Evolutionary conservation across 2,888 invertebrate species (phyloP), one percentile per base, ranked within the genome.

Genomic region (Torymus texanus): DNA sequence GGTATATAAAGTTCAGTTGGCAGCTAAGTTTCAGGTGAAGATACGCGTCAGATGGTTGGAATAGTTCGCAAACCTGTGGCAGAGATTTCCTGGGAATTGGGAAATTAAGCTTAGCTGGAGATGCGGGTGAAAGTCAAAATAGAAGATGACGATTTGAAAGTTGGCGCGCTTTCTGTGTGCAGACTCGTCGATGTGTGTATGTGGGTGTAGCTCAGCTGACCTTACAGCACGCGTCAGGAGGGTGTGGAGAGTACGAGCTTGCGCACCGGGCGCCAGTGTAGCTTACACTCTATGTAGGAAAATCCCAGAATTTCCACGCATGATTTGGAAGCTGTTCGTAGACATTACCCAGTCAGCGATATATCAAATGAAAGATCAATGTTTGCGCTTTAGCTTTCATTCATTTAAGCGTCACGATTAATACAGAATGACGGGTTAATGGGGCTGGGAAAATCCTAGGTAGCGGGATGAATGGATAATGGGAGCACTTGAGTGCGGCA

Each of bases 401-500:
- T 0, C 3, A 8, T 8, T 41, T 50, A 50, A 2, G 2, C 2
- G 1, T 14, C 50, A 21, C 1, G 29, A 67, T 55, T 65, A 67
- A 78, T 78, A 61, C 55, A 78, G 50, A 73, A 78, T 14, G 21
- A n/a, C 2, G 11, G 2, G 2, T 72, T 55, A 51, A 51, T 12
- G 14, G 59, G 67, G 12, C 58, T n/a, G 14, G 16, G 21, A 53
- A n/a, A n/a, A 2, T 50, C 4, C 2, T 14, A 18, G 56, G n/a
- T 10, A 41, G 2, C 3, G 29, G 29, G 50, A 66, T 75, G 79
- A 75, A 75, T 79, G 79, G 51, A 50, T 62, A 53, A 51, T 53
- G 50, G 55, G 74, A 68, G 67, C 65, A 58, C 51, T 51, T 41
- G 63, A n/a, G 51, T 53, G 59, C 14, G 82, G 83, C 87, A 89